These are phyloP conservation scores for Sapayoa aenigma DNA, from an alignment of 2,113 vertebrate genomes.

Conservation along the genomic window DNA sequence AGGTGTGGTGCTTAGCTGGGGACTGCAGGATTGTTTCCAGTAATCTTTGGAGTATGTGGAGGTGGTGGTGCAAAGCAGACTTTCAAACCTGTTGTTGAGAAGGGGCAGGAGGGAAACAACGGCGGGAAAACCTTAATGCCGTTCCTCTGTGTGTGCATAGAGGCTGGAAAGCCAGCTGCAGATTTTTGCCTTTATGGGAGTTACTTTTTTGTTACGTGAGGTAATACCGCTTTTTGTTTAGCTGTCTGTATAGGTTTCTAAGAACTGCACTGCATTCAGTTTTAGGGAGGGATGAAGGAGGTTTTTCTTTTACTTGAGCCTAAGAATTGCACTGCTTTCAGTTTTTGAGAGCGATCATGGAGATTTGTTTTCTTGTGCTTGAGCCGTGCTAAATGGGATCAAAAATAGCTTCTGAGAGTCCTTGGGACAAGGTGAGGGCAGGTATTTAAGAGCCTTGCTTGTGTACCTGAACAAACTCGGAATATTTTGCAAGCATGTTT, in stretches of 20 bases:
- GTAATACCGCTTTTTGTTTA: not conserved
- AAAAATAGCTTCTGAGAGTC: not conserved
- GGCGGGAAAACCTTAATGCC: not conserved
- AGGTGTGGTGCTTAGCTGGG: not conserved
- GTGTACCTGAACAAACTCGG: not conserved
- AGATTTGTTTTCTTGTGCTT: not conserved
- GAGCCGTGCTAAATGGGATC: not conserved
- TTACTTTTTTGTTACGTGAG: not conserved
- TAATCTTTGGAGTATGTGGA: not conserved
- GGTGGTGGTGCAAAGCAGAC: not conserved
- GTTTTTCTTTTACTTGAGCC: not conserved
- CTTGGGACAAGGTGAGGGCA: not conserved
- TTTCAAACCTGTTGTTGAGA: not conserved
- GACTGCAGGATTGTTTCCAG: not conserved
- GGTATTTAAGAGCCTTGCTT: not conserved
- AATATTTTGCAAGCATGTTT: not conserved
- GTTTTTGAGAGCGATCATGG: no score
- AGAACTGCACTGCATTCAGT: not conserved
- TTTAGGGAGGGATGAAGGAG: not conserved
- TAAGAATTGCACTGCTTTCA: not conserved
- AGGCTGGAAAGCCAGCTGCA: not conserved
- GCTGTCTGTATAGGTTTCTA: not conserved
- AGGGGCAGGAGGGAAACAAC: not conserved
- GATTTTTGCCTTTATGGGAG: not conserved
- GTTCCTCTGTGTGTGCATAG: rapidly evolving